Percentiles rank a stretch among this genome's conserved stretches.
Evolutionary conservation across 2,888 invertebrate genomes (phyloP).

Genomic region (Allophyes oxyacanthae): DNA sequence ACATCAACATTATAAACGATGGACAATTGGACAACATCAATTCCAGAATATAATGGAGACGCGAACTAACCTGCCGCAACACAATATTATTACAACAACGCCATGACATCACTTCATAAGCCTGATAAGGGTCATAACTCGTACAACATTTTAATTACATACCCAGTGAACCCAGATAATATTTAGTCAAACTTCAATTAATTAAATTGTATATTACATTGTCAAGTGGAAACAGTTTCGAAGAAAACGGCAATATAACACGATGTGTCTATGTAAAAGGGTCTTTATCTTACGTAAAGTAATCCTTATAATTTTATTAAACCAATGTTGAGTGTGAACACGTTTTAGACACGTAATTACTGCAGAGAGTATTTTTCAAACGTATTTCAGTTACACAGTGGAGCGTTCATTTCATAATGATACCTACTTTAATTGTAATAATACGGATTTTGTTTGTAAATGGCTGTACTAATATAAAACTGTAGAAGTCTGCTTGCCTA

Average conservation of each 20-base stretch:
- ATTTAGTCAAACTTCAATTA: slow-evolving; percentile 28
- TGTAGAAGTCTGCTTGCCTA: too few relatives aligned
- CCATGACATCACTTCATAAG: slow-evolving; percentile 31
- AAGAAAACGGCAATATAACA: slow-evolving; percentile 15
- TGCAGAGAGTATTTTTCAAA: slow-evolving; percentile 20
- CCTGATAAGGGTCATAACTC: slow-evolving; percentile 56
- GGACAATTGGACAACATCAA: background rate
- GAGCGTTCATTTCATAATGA: slow-evolving; percentile 24
- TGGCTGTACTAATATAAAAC: background rate
- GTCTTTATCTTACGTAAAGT: slow-evolving; percentile 24
- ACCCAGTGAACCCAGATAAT: slow-evolving; percentile 13
- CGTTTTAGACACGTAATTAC: slow-evolving; percentile 49
- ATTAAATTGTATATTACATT: slow-evolving; percentile 12
- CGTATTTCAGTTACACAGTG: slow-evolving; percentile 21
- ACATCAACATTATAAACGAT: slow-evolving; percentile 5
- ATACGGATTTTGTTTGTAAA: slow-evolving; percentile 9
- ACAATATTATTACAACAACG: slow-evolving; percentile 8
- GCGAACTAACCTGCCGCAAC: slow-evolving; percentile 13
- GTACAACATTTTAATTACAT: slow-evolving; percentile 64
- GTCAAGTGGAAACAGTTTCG: slow-evolving; percentile 13
- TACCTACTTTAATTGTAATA: slow-evolving; percentile 24
- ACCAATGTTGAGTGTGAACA: slow-evolving; percentile 25
- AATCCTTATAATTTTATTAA: slow-evolving; percentile 53
- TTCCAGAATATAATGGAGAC: slow-evolving; percentile 9
- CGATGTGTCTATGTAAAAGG: slow-evolving; percentile 1